These are phyloP conservation scores for Ctenochaetus hawaiiensis DNA, from an alignment of 2,797 vertebrate genomes.

Conservation along the genomic window DNA sequence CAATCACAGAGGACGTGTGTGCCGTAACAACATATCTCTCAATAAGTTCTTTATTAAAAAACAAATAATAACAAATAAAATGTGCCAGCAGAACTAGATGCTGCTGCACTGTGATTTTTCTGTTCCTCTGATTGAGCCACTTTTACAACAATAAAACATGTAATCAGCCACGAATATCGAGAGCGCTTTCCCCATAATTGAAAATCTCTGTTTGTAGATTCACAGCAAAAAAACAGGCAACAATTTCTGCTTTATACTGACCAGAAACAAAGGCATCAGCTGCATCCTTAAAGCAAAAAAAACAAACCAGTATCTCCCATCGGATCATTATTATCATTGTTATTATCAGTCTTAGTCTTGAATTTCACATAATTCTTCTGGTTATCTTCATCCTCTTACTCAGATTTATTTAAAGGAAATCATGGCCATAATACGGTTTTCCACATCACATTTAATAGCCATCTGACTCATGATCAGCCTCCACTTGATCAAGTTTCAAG, in stretches of 20 bases:
- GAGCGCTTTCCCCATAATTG: constrained; percentile 8
- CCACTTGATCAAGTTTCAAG: constrained; percentile 19
- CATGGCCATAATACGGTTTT: background rate
- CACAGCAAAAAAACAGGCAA: constrained; percentile 11
- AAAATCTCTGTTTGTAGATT: constrained; percentile 27
- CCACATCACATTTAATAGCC: background rate
- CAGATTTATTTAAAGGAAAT: background rate
- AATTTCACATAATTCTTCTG: background rate
- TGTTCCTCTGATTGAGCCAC: constrained; percentile 24
- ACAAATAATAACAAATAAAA: constrained; percentile 15
- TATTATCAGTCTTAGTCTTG: constrained; percentile 2
- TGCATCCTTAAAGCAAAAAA: constrained; percentile 4
- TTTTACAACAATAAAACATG: constrained; percentile 30
- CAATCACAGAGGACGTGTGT: background rate
- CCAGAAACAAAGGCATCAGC: constrained; percentile 9
- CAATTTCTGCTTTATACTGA: constrained; percentile 16
- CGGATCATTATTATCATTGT: constrained; percentile 12
- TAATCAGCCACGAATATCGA: constrained; percentile 30
- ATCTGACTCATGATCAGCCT: constrained; percentile 4
- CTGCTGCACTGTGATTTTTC: background rate
- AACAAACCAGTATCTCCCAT: background rate
- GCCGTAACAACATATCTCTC: constrained; percentile 2
- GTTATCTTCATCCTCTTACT: background rate
- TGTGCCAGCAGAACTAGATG: background rate
- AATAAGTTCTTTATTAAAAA: constrained; percentile 44